Evolutionary conservation across 2,888 invertebrate species (phyloP), one percentile per base, ranked within the genome.

Genomic region (Gari tellinella): DNA sequence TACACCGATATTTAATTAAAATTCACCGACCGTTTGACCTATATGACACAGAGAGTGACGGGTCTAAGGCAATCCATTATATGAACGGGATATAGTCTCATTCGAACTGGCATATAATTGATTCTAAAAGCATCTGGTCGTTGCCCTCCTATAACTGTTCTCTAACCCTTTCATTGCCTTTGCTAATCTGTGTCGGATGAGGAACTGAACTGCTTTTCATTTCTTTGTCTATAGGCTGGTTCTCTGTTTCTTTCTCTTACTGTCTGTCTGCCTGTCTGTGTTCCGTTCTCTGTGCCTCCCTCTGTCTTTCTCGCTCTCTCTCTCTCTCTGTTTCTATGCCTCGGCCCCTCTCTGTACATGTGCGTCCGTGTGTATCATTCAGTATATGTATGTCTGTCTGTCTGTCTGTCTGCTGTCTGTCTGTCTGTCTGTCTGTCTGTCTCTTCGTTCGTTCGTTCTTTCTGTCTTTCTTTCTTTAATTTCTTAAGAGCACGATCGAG

Each of bases 291-390:
- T 52, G 15, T 52, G 8, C 31, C 52, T 31, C 26, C 7, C 26
- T 21, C 3, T 17, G 15, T 21, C 10, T 52, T 37, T 31, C 52
- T 52, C 31, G 12, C 31, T 52, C 52, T 52, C 52, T 52, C n/a
- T 49, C 49, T 21, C 23, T 21, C 49, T 21, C 4, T 49, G 23
- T 21, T 25, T 21, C 23, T 21, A 10, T 21, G 5, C 25, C 49
- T 21, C 49, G 7, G 10, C 15, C 49, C 23, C 7, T 21, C 7
- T 17, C 23, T 7, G 7, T n/a, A 8, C 17, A 8, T n/a, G 7
- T n/a, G 7, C 17, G 7, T n/a, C 45, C 17, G n/a, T 45, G n/a
- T n/a, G 7, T n/a, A 8, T n/a, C 17, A 8, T n/a, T n/a, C 17
- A 8, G 7, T n/a, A 8, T 45, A 15, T 45, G n/a, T 45, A 15